Evolutionary conservation across 2,797 vertebrate species (phyloP).

Genomic region (Sebastes vulpes): DNA sequence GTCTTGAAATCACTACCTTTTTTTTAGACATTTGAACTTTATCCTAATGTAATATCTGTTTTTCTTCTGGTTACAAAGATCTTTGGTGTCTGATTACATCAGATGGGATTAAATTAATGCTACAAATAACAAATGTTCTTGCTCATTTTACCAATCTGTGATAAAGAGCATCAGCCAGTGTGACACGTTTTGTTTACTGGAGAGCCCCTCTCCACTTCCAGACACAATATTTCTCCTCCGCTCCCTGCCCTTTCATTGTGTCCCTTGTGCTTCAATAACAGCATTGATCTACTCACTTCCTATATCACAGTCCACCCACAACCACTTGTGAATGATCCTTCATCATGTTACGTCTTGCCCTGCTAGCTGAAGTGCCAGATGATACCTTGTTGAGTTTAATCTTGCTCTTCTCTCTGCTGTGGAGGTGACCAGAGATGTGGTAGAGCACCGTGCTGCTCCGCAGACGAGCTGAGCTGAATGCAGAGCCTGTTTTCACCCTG

Average conservation of each 20-base stretch:
- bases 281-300: slow-evolving; percentile 6
- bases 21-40: background rate
- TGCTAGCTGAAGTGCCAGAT: background rate
- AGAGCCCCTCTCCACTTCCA: background rate
- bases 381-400: slow-evolving; percentile 97
- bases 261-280: slow-evolving; percentile 9
- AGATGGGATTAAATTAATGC: background rate
- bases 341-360: background rate
- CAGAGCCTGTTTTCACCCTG: slow-evolving; percentile 90
- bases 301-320: background rate
- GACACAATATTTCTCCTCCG: background rate
- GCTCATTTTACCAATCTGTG: background rate
- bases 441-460: slow-evolving; percentile 94
- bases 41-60: background rate
- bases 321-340: background rate
- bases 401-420: slow-evolving; percentile 96
- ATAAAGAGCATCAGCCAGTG: background rate
- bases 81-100: background rate
- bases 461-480: slow-evolving; percentile 90
- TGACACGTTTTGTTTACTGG: background rate
- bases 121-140: background rate
- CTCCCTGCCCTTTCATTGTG: background rate
- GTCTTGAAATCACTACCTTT: background rate
- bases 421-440: slow-evolving; percentile 97
- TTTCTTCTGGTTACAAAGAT: background rate